Percentiles rank a stretch among this genome's conserved stretches.
These are phyloP conservation scores for Bombylius major DNA, from an alignment of 2,888 invertebrate genomes.

Conservation along the genomic window DNA sequence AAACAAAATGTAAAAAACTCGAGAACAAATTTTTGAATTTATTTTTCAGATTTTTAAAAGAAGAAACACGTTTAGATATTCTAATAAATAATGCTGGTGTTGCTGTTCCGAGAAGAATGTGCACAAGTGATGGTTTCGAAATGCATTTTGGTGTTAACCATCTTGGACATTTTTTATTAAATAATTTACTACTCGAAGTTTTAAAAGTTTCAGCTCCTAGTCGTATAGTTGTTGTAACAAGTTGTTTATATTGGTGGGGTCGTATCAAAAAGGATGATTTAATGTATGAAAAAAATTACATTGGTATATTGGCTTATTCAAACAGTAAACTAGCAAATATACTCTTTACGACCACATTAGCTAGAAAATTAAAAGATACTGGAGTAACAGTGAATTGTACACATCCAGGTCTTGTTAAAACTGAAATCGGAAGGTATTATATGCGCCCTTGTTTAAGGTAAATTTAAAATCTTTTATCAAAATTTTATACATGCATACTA, in stretches of 20 bases:
- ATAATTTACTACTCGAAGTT: slow-evolving; percentile 38
- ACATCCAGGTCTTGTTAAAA: slow-evolving; percentile 56
- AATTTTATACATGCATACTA: too few relatives aligned
- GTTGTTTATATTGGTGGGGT: slow-evolving; percentile 52
- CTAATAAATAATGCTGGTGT: slow-evolving; percentile 19
- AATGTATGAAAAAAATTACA: slow-evolving; percentile 51
- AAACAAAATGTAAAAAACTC: not conserved
- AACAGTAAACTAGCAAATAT: slow-evolving; percentile 65
- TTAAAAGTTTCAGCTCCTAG: slow-evolving; percentile 46
- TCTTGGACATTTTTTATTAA: slow-evolving; percentile 43
- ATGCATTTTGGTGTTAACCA: slow-evolving; percentile 41
- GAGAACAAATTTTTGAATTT: not conserved
- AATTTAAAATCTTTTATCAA: too few relatives aligned
- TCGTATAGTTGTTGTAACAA: slow-evolving; percentile 57
- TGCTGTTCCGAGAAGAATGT: slow-evolving; percentile 23
- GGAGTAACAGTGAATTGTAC: slow-evolving; percentile 50
- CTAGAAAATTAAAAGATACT: slow-evolving; percentile 42
- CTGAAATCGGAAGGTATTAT: slow-evolving; percentile 36
- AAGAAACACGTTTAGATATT: slow-evolving; percentile 4
- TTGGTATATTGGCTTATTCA: slow-evolving; percentile 45
- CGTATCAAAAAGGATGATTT: slow-evolving; percentile 49
- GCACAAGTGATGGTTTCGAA: slow-evolving; percentile 39
- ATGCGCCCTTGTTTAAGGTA: not conserved
- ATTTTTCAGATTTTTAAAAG: slow-evolving; percentile 1
- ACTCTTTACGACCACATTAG: slow-evolving; percentile 52